phyloP scores from a whole-genome alignment of 2,797 vertebrate genomes.

The Cyprinodon diabolis region DNA sequence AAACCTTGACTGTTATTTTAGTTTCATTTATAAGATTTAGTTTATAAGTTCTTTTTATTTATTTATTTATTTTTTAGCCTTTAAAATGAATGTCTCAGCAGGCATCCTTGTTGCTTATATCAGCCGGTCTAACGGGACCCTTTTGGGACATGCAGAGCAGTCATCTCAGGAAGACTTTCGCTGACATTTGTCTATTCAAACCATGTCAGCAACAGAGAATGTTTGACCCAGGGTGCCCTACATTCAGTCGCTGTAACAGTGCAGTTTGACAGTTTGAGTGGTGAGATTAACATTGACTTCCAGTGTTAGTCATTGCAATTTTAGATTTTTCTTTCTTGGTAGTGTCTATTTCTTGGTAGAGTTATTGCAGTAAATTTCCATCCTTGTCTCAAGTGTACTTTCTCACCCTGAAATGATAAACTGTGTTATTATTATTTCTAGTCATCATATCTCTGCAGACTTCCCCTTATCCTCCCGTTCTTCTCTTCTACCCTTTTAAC shows the following conservation, averaged over 20 bases:
- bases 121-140: conserved; percentile 34
- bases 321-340: background rate
- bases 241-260: conserved; percentile 11
- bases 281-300: background rate
- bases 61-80: conserved; percentile 26
- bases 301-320: background rate
- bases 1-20: conserved; percentile 4
- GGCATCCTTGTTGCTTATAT: conserved; percentile 29
- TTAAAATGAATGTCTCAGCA: conserved; percentile 33
- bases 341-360: no score
- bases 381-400: conserved; percentile 2
- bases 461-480: no score
- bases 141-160: conserved; percentile 27
- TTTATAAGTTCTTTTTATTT: background rate
- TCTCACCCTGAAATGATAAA: conserved; percentile 8
- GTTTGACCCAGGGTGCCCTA: conserved; percentile 18
- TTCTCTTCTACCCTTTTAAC: no score
- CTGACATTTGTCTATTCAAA: conserved; percentile 26
- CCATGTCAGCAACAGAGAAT: conserved; percentile 8
- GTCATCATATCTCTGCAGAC: no score
- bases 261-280: conserved; percentile 2
- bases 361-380: background rate
- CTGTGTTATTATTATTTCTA: background rate
- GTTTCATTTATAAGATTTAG: background rate
- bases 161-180: conserved; percentile 21